Evolutionary conservation across 2,113 vertebrate genomes (phyloP).

Genomic region (Caranx ignobilis): DNA sequence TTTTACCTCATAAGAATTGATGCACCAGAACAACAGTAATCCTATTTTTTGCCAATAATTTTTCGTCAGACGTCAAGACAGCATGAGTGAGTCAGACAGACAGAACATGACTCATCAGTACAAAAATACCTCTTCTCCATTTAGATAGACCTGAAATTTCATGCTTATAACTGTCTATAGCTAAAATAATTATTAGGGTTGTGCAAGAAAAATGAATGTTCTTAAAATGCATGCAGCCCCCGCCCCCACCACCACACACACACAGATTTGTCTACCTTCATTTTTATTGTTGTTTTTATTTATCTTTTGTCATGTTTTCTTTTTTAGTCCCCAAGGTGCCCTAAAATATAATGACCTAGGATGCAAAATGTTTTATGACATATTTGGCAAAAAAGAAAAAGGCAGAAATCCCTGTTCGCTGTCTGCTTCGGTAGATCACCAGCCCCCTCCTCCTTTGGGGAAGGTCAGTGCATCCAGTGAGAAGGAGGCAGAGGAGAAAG

Average conservation of each 20-base stretch:
- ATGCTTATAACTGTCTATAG: constrained; percentile 8
- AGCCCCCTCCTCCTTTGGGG: not conserved
- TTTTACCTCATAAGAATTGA: too few species aligned
- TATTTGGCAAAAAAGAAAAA: not conserved
- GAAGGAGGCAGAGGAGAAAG: not conserved
- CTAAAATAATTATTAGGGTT: not conserved
- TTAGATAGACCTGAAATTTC: not conserved
- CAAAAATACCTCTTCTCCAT: not conserved
- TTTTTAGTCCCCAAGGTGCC: not conserved
- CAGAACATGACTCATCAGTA: not conserved
- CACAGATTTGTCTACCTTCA: too few species aligned
- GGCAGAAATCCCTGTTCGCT: too few species aligned
- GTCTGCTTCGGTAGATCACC: too few species aligned
- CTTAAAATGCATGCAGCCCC: not conserved
- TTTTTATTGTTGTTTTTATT: too few species aligned
- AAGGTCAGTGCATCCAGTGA: not conserved
- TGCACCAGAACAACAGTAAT: not conserved
- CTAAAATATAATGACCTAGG: not conserved
- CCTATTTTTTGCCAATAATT: not conserved
- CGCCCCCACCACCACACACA: too few species aligned
- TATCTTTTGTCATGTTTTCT: not conserved
- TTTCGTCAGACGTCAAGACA: not conserved
- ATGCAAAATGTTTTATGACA: constrained; percentile 15
- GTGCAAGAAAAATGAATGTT: not conserved
- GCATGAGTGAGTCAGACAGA: not conserved